These are phyloP conservation scores for Aphis gossypii DNA, from an alignment of 1,140 invertebrate genomes.

Conservation along the genomic window DNA sequence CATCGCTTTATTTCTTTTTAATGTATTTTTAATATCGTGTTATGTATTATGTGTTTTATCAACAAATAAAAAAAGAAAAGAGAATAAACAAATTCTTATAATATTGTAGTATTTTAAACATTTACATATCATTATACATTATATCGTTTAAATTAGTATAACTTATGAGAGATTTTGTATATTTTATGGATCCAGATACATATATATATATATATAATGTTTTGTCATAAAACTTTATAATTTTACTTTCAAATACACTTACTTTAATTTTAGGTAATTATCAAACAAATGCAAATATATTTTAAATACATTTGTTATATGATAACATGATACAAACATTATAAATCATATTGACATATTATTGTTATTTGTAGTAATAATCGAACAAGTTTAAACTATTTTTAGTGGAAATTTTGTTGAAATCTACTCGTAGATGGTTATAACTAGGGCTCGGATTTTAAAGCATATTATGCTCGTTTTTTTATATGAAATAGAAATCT, in stretches of 20 bases:
- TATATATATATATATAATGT: neutral
- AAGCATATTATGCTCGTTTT: too few relatives aligned
- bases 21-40: conserved; percentile 14
- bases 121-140: neutral
- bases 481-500: too few relatives aligned
- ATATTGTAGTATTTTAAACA: neutral
- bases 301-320: neutral
- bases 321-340: neutral
- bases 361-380: neutral
- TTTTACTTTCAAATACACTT: neutral
- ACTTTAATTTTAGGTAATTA: neutral
- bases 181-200: neutral
- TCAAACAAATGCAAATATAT: neutral
- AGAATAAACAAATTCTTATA: neutral
- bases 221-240: neutral
- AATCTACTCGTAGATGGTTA: neutral
- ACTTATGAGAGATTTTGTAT: neutral
- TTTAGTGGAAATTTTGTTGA: neutral
- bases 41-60: neutral
- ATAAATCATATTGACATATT: neutral
- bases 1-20: neutral
- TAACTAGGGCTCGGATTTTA: too few relatives aligned
- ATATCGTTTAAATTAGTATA: neutral
- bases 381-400: neutral
- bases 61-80: neutral